Evolutionary conservation across 2,113 vertebrate species (phyloP).

Genomic region (Scophthalmus maximus): DNA sequence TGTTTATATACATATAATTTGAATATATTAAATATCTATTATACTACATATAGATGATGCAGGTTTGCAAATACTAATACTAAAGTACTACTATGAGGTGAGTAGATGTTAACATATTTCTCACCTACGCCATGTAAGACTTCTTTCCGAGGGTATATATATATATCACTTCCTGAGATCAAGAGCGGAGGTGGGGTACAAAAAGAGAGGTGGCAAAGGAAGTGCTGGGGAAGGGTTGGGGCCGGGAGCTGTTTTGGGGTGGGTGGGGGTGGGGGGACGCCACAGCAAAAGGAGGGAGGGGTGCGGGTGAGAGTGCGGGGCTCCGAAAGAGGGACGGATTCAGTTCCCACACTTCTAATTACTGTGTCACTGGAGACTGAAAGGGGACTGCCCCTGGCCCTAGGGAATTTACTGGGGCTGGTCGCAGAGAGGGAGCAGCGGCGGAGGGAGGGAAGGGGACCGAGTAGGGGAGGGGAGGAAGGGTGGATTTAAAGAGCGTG

Average conservation of each 20-base stretch:
- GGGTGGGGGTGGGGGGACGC: conserved; percentile 33
- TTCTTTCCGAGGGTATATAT: conserved; percentile 4
- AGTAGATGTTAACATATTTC: not conserved
- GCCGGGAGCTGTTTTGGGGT: conserved; percentile 50
- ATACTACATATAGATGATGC: not conserved
- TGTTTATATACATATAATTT: too few relatives aligned
- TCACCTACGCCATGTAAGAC: not conserved
- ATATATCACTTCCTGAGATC: conserved; percentile 42
- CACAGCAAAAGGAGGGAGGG: conserved; percentile 71
- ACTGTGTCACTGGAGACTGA: conserved; percentile 88
- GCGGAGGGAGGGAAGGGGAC: conserved; percentile 36
- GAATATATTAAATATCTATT: not conserved
- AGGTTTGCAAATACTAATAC: not conserved
- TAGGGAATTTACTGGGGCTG: conserved; percentile 76
- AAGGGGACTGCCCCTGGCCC: conserved; percentile 82
- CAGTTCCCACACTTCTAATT: conserved; percentile 89
- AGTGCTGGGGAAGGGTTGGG: conserved; percentile 46
- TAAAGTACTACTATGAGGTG: not conserved
- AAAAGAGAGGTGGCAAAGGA: conserved; percentile 62
- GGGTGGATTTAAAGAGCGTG: conserved; percentile 71
- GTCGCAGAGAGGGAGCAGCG: conserved; percentile 66
- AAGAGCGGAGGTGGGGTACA: conserved; percentile 43
- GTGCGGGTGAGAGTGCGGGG: conserved; percentile 65
- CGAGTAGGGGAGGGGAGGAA: conserved; percentile 21
- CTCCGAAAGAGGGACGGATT: conserved; percentile 82